Evolutionary conservation across 2,888 invertebrate species (phyloP), one percentile per base, ranked within the genome.

Genomic region (Hesperia comma): DNA sequence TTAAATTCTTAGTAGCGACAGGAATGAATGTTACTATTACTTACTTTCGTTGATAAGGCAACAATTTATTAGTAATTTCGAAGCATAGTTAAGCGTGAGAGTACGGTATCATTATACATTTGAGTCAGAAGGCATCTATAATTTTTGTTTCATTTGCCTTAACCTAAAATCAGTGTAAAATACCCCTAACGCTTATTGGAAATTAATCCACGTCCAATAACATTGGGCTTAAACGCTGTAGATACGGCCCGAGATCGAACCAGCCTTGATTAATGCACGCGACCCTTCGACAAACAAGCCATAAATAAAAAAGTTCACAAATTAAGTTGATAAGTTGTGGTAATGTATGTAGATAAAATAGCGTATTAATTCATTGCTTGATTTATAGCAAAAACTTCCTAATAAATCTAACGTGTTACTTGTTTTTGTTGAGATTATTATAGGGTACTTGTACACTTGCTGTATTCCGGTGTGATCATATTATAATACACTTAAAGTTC

Each of bases 161-260:
- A 21, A 51, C 51, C 19, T 51, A 12, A 51, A 19, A 33, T 15
- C 21, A 8, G 37, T 53, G 54, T 54, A 41, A 15, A 61, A n/a
- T 15, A 55, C 10, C 32, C 63, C 40, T 55, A 40, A 56, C 6
- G 2, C 37, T 56, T 76, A 80, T 80, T 78, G 63, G 69, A 68
- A 67, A 71, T 74, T 70, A 75, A 77, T 74, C 72, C 73, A 72
- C 69, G 70, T 69, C 71, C 69, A 67, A 71, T 72, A 67, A 70
- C 70, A 70, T 56, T 69, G 70, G 69, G 64, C 61, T 69, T 70
- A 73, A 67, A 69, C 64, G 53, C 37, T 57, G 57, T 63, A 63
- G 63, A 63, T 57, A 63, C 40, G 63, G 43, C 49, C 57, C 49
- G 49, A 15, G 49, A 57, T 57, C 57, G 49, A 62, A 54, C 62